Percentiles rank a stretch among this genome's conserved stretches.
phyloP scores from a whole-genome alignment of 2,797 vertebrate genomes.

The Scarus forsteni region DNA sequence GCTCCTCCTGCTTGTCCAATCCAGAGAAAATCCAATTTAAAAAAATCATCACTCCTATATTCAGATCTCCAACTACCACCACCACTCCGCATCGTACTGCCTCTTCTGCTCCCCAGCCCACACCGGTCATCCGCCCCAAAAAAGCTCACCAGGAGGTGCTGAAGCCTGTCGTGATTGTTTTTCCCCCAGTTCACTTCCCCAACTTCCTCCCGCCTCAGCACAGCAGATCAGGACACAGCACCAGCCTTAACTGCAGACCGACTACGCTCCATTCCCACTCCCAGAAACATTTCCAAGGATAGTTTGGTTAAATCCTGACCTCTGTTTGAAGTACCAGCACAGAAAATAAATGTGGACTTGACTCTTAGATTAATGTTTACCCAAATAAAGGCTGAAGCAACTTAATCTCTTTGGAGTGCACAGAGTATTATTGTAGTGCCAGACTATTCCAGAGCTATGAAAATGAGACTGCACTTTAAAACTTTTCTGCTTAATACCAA shows the following conservation, averaged over 20 bases:
- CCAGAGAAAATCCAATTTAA: conserved; percentile 1
- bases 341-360: background rate
- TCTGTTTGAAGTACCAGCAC: conserved; percentile 65
- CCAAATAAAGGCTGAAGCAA: conserved; percentile 20
- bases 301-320: conserved; percentile 45
- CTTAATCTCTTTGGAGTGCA: background rate
- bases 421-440: conserved; percentile 18
- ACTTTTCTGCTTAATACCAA: background rate
- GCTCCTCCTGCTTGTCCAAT: conserved; percentile 16
- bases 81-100: background rate
- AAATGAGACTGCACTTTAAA: conserved; percentile 8
- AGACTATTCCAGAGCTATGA: conserved; percentile 1
- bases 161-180: conserved; percentile 77
- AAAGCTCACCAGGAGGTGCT: conserved; percentile 68
- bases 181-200: conserved; percentile 80
- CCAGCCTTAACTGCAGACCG: conserved; percentile 32
- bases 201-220: conserved; percentile 14
- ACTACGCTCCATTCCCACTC: background rate
- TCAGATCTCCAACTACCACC: background rate
- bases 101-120: background rate
- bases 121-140: background rate
- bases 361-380: conserved; percentile 9
- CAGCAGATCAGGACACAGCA: background rate
- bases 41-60: conserved; percentile 1
- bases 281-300: conserved; percentile 45